A percentile compares a stretch with the other conserved stretches of the same genome.
Evolutionary conservation across 2,888 invertebrate genomes (phyloP).

Genomic region (Fragum sueziense): DNA sequence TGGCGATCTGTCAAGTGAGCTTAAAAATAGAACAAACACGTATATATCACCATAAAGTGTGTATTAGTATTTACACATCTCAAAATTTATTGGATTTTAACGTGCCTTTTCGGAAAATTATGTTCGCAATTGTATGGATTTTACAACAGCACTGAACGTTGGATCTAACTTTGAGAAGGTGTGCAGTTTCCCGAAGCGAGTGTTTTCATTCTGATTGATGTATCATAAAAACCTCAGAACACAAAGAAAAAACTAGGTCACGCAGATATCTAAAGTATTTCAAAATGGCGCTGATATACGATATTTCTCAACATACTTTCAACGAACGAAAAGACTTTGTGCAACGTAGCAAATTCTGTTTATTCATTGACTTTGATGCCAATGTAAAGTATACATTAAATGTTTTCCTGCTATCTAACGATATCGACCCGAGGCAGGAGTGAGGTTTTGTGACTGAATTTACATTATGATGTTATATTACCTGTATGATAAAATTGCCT

Average conservation of each 20-base stretch:
- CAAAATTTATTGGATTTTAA: conserved; percentile 20
- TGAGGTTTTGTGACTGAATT: neutral
- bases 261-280: conserved; percentile 13
- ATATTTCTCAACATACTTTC: neutral
- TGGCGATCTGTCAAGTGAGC: conserved; percentile 12
- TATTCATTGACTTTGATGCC: neutral
- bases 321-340: neutral
- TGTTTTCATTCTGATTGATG: conserved; percentile 11
- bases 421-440: neutral
- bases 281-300: conserved; percentile 35
- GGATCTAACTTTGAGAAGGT: neutral
- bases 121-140: neutral
- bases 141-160: neutral
- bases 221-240: neutral
- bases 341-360: neutral
- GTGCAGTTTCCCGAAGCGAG: neutral
- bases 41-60: conserved; percentile 18
- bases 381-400: neutral
- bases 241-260: conserved; percentile 32
- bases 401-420: neutral
- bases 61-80: conserved; percentile 12
- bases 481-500: neutral
- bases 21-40: conserved; percentile 24
- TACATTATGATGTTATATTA: neutral
- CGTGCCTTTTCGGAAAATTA: neutral